Evolutionary conservation across 2,797 vertebrate genomes (phyloP).

Genomic region (Glyptemys insculpta): DNA sequence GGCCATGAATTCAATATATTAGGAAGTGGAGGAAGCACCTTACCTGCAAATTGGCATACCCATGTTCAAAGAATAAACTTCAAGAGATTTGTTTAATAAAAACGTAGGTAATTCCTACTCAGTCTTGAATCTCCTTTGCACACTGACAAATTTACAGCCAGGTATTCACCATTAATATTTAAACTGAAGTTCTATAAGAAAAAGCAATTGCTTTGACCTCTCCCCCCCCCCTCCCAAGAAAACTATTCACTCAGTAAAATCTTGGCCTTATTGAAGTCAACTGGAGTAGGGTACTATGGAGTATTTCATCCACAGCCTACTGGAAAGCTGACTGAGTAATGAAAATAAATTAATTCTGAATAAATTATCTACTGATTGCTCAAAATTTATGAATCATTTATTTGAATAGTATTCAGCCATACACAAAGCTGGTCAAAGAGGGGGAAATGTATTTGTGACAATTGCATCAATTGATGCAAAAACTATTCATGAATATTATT

Average conservation of each 20-base stretch:
- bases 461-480: constrained; percentile 63
- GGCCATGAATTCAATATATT: background rate
- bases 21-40: background rate
- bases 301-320: constrained; percentile 19
- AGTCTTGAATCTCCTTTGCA: background rate
- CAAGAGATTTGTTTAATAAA: constrained; percentile 23
- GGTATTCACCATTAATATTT: background rate
- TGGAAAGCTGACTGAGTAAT: constrained; percentile 27
- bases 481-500: constrained; percentile 53
- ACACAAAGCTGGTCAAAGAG: constrained; percentile 48
- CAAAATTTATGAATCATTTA: constrained; percentile 67
- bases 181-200: background rate
- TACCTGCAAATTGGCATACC: background rate
- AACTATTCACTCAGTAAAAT: background rate
- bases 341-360: constrained; percentile 53
- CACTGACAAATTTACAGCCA: background rate
- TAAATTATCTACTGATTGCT: constrained; percentile 62
- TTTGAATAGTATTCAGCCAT: constrained; percentile 54
- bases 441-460: constrained; percentile 59
- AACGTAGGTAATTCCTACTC: constrained; percentile 8
- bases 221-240: background rate
- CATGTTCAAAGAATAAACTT: constrained; percentile 17
- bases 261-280: background rate
- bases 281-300: background rate
- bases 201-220: constrained; percentile 3